A percentile compares a stretch with the other conserved stretches of the same genome.
Conservation (phyloP, 1,140 invertebrate genomes). For the Sycophaga agraensis region DNA sequence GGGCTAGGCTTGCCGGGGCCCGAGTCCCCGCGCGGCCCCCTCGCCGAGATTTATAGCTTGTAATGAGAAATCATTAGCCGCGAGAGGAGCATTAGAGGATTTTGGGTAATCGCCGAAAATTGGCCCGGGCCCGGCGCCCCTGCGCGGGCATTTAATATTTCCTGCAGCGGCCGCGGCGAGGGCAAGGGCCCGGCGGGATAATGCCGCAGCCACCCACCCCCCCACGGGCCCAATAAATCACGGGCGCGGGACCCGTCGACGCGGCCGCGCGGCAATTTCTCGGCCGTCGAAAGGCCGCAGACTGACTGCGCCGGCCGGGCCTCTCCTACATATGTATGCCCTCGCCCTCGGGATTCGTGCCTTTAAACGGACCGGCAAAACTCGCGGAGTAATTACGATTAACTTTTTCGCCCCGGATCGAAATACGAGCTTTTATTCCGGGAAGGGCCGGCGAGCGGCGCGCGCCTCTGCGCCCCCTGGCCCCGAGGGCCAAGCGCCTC, state of each 20-base stretch:
- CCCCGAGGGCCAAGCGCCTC: neutral
- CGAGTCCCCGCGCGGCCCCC: constrained; percentile 12
- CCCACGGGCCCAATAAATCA: constrained; percentile 32
- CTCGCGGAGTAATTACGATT: constrained; percentile 22
- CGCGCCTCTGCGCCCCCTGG: neutral
- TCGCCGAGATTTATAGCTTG: constrained; percentile 56
- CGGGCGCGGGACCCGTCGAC: constrained; percentile 19
- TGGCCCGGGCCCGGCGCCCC: constrained; percentile 36
- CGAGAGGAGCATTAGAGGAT: constrained; percentile 54
- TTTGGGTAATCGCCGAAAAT: constrained; percentile 55
- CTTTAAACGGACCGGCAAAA: constrained; percentile 2
- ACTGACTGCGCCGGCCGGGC: too few relatives aligned
- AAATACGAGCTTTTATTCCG: constrained; percentile 28
- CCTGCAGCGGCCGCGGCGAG: too few relatives aligned
- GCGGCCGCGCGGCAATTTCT: constrained; percentile 22
- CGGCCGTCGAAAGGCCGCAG: too few relatives aligned
- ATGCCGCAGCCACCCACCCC: too few relatives aligned
- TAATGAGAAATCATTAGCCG: constrained; percentile 59
- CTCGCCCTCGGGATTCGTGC: neutral
- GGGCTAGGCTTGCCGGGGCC: too few relatives aligned
- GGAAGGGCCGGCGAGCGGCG: neutral
- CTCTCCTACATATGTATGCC: neutral
- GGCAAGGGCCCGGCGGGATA: too few relatives aligned
- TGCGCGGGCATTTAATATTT: too few relatives aligned
- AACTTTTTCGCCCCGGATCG: constrained; percentile 17